Evolutionary conservation across 2,888 invertebrate genomes (phyloP).

Genomic region (Mythimna ferrago): DNA sequence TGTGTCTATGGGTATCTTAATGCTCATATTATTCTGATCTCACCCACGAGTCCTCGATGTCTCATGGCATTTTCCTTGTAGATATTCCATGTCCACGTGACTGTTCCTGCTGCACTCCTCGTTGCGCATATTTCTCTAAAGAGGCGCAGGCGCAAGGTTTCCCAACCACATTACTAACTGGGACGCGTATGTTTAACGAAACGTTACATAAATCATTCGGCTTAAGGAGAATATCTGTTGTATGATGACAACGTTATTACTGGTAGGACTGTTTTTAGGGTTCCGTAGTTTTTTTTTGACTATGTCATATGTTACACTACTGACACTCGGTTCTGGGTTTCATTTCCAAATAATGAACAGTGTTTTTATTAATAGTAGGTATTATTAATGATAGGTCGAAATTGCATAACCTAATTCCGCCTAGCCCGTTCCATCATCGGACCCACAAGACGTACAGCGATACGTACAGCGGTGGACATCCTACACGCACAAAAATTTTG

Average conservation of each 20-base stretch:
- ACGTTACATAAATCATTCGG: slow-evolving; percentile 14
- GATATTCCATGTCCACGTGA: slow-evolving; percentile 42
- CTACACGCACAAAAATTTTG: no score
- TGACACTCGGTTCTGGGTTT: no score
- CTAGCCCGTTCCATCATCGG: no score
- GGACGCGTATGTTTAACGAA: slow-evolving; percentile 56
- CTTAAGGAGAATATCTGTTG: slow-evolving; percentile 22
- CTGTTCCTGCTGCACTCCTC: slow-evolving; percentile 17
- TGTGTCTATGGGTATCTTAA: no score
- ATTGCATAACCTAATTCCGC: no score
- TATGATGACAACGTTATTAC: background rate
- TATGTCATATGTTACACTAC: no score
- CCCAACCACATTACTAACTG: slow-evolving; percentile 54
- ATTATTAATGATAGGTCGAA: no score
- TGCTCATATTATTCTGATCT: background rate
- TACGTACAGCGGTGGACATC: no score
- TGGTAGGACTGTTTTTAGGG: background rate
- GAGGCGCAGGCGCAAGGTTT: slow-evolving; percentile 40
- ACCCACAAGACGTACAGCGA: no score
- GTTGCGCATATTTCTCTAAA: slow-evolving; percentile 38
- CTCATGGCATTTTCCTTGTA: background rate
- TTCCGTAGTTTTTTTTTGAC: no score
- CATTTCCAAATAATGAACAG: no score
- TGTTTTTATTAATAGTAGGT: no score
- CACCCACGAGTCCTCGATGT: background rate